These are phyloP conservation scores for Hassar affinis DNA, from an alignment of 2,113 vertebrate species.

Conservation along the genomic window DNA sequence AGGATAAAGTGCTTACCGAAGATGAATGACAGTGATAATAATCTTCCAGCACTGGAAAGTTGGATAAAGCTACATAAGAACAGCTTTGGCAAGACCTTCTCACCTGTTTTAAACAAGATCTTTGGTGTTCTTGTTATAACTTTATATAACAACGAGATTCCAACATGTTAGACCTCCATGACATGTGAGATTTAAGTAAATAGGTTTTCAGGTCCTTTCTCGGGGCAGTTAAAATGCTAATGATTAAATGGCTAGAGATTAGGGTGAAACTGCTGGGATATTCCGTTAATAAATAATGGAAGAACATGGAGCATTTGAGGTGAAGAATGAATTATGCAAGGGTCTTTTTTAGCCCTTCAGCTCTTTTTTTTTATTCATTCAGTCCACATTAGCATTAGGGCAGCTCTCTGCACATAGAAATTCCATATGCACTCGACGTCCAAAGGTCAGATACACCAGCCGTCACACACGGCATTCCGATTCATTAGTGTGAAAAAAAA, in stretches of 20 bases:
- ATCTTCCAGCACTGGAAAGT: not conserved
- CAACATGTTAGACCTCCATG: not conserved
- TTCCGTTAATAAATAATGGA: not conserved
- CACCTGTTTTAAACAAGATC: not conserved
- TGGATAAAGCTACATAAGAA: not conserved
- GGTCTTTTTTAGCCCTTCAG: not conserved
- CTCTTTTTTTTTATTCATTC: not conserved
- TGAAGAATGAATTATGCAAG: not conserved
- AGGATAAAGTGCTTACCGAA: not conserved
- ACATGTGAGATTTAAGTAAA: not conserved
- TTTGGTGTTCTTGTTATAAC: not conserved
- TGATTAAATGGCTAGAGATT: not conserved
- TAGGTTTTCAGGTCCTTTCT: not conserved
- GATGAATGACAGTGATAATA: not conserved
- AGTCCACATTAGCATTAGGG: slow-evolving; percentile 46
- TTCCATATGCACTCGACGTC: slow-evolving; percentile 49
- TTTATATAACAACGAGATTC: not conserved
- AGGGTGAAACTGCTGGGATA: too few relatives aligned
- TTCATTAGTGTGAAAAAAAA: slow-evolving; percentile 63
- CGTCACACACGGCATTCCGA: slow-evolving; percentile 60
- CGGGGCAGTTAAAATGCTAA: not conserved
- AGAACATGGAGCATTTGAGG: not conserved
- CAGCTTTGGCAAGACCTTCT: not conserved
- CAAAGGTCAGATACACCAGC: slow-evolving; percentile 68
- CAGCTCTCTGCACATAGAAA: slow-evolving; percentile 44